A percentile compares a stretch with the other conserved stretches of the same genome.
These are phyloP conservation scores for Takifugu rubripes DNA, from an alignment of 2,797 vertebrate species.

Conservation along the genomic window DNA sequence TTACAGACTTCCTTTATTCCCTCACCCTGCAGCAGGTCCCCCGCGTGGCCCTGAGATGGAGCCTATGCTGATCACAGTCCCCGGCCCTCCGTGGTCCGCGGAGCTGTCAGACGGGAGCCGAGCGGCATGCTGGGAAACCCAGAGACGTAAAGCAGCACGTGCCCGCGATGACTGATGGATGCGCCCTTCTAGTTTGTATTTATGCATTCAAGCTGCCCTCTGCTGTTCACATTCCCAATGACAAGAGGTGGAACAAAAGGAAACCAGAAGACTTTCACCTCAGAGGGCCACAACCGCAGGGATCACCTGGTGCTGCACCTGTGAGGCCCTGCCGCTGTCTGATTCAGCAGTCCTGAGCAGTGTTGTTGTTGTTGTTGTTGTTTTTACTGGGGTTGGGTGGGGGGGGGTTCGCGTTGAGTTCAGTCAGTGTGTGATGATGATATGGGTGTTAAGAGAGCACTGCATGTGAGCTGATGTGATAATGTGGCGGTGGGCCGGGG, in stretches of 20 bases:
- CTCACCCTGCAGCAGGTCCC: constrained; percentile 40
- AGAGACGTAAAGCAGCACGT: constrained; percentile 45
- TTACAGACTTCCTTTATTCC: constrained; percentile 52
- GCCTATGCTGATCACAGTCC: constrained; percentile 62
- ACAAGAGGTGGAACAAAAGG: constrained; percentile 66
- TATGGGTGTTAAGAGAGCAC: constrained; percentile 2
- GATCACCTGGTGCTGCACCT: constrained; percentile 1
- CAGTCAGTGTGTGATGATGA: constrained; percentile 1
- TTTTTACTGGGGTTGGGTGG: not conserved
- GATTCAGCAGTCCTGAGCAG: not conserved
- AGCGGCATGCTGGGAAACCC: constrained; percentile 42
- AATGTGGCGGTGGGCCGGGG: constrained; percentile 14
- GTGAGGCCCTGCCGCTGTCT: not conserved
- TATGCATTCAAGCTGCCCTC: constrained; percentile 98
- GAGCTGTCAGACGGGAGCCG: constrained; percentile 56
- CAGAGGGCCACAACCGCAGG: constrained; percentile 9
- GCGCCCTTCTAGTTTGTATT: constrained; percentile 70
- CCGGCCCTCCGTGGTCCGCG: constrained; percentile 44
- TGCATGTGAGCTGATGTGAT: constrained; percentile 7
- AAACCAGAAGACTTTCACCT: constrained; percentile 24
- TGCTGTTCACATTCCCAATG: constrained; percentile 84
- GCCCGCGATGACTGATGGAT: constrained; percentile 60
- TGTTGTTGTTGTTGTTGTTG: too few relatives aligned
- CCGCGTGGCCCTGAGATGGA: constrained; percentile 51
- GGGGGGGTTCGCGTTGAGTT: constrained; percentile 9